Evolutionary conservation across 2,797 vertebrate genomes (phyloP).

Genomic region (Acanthopagrus latus): DNA sequence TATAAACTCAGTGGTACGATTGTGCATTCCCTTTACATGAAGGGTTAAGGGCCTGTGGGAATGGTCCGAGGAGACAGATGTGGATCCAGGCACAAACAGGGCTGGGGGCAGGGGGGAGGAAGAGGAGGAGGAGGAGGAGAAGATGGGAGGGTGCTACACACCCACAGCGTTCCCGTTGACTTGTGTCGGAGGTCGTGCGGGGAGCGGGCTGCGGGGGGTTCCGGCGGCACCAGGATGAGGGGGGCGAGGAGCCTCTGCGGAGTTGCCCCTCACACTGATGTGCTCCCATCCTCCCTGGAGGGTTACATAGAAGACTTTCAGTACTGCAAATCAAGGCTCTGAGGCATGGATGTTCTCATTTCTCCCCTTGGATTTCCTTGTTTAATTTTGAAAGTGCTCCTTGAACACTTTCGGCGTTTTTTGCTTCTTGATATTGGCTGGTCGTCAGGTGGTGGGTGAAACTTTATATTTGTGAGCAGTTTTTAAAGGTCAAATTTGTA

Average conservation of each 20-base stretch:
- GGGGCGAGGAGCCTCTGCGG: conserved; percentile 80
- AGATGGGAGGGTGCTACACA: conserved; percentile 59
- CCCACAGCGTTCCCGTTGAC: conserved; percentile 82
- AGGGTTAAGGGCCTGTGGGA: conserved; percentile 37
- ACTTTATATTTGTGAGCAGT: no score
- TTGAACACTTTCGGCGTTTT: no score
- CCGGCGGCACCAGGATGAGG: conserved; percentile 37
- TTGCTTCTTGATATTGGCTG: no score
- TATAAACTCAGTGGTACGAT: conserved; percentile 30
- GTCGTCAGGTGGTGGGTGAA: no score
- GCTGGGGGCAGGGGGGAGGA: neutral
- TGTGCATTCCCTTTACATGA: conserved; percentile 64
- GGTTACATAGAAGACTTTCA: neutral
- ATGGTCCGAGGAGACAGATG: conserved; percentile 32
- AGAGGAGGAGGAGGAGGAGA: neutral
- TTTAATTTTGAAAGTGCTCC: no score
- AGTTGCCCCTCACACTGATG: conserved; percentile 91
- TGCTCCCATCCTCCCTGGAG: conserved; percentile 97
- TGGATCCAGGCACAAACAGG: conserved; percentile 68
- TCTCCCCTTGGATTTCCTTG: no score
- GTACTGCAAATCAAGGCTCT: no score
- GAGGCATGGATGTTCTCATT: neutral
- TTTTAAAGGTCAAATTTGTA: no score
- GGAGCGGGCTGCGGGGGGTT: conserved; percentile 64
- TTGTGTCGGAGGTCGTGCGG: conserved; percentile 68